These are phyloP conservation scores for Euphydryas editha DNA, from an alignment of 2,888 invertebrate genomes.

Conservation along the genomic window DNA sequence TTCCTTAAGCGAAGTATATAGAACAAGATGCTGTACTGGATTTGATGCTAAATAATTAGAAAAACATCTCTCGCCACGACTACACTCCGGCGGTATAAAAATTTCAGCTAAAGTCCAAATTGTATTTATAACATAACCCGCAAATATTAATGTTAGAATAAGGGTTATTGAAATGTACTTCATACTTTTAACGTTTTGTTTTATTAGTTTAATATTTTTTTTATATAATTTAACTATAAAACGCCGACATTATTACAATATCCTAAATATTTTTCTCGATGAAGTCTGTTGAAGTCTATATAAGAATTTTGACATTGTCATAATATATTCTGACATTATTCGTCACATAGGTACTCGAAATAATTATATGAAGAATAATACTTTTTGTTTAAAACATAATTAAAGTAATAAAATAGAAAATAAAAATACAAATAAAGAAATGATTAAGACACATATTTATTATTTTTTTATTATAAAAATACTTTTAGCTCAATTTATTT, in stretches of 20 bases:
- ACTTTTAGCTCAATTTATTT: slow-evolving; percentile 11
- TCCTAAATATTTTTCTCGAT: no score
- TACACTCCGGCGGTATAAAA: slow-evolving; percentile 88
- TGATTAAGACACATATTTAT: not conserved
- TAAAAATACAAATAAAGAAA: not conserved
- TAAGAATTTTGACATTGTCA: slow-evolving; percentile 8
- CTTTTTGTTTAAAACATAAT: no score
- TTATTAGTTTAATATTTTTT: not conserved
- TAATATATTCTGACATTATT: not conserved
- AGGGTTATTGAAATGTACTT: slow-evolving; percentile 85
- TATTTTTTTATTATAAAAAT: not conserved
- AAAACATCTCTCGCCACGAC: slow-evolving; percentile 85
- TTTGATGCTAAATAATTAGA: slow-evolving; percentile 86
- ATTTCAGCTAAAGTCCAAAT: slow-evolving; percentile 90
- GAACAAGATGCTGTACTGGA: slow-evolving; percentile 87
- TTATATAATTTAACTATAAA: not conserved
- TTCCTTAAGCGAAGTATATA: slow-evolving; percentile 86
- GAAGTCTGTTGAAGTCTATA: no score
- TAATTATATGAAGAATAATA: no score
- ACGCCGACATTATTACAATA: not conserved
- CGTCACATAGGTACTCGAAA: no score
- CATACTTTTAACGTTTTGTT: slow-evolving; percentile 52
- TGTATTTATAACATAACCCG: slow-evolving; percentile 88
- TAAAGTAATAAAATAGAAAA: not conserved
- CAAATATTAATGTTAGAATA: slow-evolving; percentile 85